A percentile compares a stretch with the other conserved stretches of the same genome.
Conservation (phyloP, 2,888 invertebrate species). For the Anaspis maculata region DNA sequence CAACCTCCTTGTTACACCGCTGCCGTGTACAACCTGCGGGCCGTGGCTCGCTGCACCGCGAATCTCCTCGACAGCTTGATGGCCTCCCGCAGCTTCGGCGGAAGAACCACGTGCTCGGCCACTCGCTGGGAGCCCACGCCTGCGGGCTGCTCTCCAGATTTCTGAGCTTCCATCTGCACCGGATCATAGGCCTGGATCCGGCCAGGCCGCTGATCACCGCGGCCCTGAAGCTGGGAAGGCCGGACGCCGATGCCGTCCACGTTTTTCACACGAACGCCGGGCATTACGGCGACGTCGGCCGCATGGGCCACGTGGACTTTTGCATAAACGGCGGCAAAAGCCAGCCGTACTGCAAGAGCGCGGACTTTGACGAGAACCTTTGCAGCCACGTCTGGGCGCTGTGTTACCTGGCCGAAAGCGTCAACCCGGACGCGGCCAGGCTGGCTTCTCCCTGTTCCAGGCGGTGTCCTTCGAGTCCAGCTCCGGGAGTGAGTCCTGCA, state of each 20-base stretch:
- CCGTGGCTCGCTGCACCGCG: slow-evolving; percentile 64
- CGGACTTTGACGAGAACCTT: slow-evolving; percentile 61
- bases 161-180: slow-evolving; percentile 61
- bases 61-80: too few relatives aligned
- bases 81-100: slow-evolving; percentile 55
- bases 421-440: slow-evolving; percentile 48
- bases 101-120: slow-evolving; percentile 61
- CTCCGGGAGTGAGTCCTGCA: too few relatives aligned
- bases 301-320: slow-evolving; percentile 69
- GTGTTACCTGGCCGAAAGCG: slow-evolving; percentile 71
- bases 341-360: slow-evolving; percentile 68
- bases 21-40: slow-evolving; percentile 65
- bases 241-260: slow-evolving; percentile 69
- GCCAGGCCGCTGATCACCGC: slow-evolving; percentile 64
- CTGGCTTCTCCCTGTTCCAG: slow-evolving; percentile 64
- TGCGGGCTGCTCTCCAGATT: slow-evolving; percentile 69
- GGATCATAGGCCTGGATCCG: slow-evolving; percentile 67
- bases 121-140: slow-evolving; percentile 62
- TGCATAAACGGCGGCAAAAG: slow-evolving; percentile 71
- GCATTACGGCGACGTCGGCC: slow-evolving; percentile 65
- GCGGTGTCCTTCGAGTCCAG: slow-evolving; percentile 61
- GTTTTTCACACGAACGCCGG: slow-evolving; percentile 75
- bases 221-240: slow-evolving; percentile 50
- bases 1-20: slow-evolving; percentile 59
- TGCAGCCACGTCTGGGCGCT: slow-evolving; percentile 76